A percentile compares a stretch with the other conserved stretches of the same genome.
phyloP scores from a whole-genome alignment of 2,113 vertebrate species.

The Ranitomeya imitator region DNA sequence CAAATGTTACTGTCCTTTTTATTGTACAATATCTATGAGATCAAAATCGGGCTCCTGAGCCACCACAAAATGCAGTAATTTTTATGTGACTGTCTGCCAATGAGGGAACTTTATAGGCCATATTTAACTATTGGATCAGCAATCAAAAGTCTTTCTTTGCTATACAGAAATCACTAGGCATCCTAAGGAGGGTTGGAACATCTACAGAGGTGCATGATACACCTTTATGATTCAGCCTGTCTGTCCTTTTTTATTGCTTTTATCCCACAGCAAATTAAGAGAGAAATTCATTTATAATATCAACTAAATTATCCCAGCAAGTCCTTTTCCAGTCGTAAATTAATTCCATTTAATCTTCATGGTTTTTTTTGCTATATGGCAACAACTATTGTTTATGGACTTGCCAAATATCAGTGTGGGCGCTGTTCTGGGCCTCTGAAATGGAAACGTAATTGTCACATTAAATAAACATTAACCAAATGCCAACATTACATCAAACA shows the following conservation, averaged over 20 bases:
- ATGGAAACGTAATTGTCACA: slow-evolving; percentile 21
- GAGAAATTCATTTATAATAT: background rate
- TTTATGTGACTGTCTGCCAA: background rate
- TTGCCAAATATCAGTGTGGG: slow-evolving; percentile 5
- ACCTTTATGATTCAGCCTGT: too few relatives aligned
- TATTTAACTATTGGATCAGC: background rate
- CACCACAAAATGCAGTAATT: too few relatives aligned
- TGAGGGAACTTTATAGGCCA: background rate
- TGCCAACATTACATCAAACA: slow-evolving; percentile 12
- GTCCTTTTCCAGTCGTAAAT: background rate
- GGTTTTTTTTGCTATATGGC: background rate
- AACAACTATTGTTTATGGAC: background rate
- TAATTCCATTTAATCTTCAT: background rate
- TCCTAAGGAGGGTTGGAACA: too few relatives aligned
- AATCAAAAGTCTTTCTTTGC: background rate
- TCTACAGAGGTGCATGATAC: too few relatives aligned
- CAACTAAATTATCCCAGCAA: background rate
- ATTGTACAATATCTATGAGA: too few relatives aligned
- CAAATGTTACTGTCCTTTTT: too few relatives aligned
- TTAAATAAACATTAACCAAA: slow-evolving; percentile 36
- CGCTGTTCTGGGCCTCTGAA: background rate
- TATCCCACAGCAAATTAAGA: background rate
- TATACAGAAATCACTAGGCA: background rate
- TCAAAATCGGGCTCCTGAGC: too few relatives aligned
- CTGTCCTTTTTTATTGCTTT: background rate